phyloP scores from a whole-genome alignment of 2,113 vertebrate species.

The Labrus mixtus region DNA sequence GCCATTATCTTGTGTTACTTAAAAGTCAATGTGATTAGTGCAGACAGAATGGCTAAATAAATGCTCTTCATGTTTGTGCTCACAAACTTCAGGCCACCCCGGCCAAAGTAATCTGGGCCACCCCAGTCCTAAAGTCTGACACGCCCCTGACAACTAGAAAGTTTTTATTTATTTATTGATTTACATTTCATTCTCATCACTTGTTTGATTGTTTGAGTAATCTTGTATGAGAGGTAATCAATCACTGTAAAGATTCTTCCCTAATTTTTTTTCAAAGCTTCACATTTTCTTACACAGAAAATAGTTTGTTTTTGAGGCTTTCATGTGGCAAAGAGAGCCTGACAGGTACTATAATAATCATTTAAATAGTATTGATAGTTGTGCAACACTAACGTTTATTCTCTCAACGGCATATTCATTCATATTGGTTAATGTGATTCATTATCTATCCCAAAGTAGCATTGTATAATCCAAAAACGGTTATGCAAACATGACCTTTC shows the following conservation, averaged over 20 bases:
- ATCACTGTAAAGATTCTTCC: neutral
- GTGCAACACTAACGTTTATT: neutral
- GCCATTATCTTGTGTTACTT: too few relatives aligned
- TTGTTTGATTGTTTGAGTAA: neutral
- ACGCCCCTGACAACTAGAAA: neutral
- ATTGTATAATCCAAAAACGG: neutral
- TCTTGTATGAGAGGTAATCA: constrained; percentile 5
- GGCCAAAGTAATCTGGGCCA: too few relatives aligned
- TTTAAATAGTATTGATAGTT: neutral
- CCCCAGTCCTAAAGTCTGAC: too few relatives aligned
- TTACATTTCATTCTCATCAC: neutral
- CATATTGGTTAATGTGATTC: neutral
- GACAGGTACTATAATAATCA: neutral
- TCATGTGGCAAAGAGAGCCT: neutral
- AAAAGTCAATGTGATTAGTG: too few relatives aligned
- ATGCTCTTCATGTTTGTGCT: too few relatives aligned
- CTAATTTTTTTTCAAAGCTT: neutral
- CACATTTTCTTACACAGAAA: neutral
- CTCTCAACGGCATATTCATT: neutral
- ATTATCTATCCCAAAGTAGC: neutral
- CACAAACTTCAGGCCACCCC: too few relatives aligned
- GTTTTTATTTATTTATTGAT: neutral
- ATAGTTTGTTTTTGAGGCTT: neutral
- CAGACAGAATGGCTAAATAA: too few relatives aligned
- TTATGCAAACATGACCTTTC: constrained; percentile 38